Evolutionary conservation across 2,888 invertebrate genomes (phyloP), one percentile per base, ranked within the genome.

Genomic region (Melanostoma mellinum): DNA sequence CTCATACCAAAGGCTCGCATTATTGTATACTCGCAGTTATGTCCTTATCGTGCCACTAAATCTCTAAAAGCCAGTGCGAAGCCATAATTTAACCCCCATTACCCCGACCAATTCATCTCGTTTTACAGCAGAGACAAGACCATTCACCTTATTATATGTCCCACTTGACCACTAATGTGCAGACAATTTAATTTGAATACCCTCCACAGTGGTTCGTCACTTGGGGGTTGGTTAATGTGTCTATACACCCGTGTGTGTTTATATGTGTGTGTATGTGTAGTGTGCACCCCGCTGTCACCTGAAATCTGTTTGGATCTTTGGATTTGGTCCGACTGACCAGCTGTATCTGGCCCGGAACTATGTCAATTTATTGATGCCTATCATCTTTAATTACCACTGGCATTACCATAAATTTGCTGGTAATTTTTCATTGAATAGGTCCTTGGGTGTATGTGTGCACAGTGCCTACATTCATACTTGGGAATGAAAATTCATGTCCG

Each of bases 131-230:
- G 38, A 20, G n/a, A 10, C 40, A 35, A 20, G 44, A 63, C 60
- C 55, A 40, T 69, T 67, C 77, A 76, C 72, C 81, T 79, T 68
- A 80, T 81, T 77, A 81, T 77, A 55, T 77, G 77, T 81, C 77
- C 81, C 81, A 72, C 72, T 81, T 72, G 77, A 56, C 81, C 81
- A 81, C 67, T 81, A 81, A 81, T 81, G 77, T 76, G 77, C 81
- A 81, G 77, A 81, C 76, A 72, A 81, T 81, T 77, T 81, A 81
- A 81, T 81, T 81, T 72, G 77, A 81, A 61, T 72, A 55, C 42
- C 76, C 67, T n/a, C 65, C 42, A 58, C 30, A 58, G 65, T 35
- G 30, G 69, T 80, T 75, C 69, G 63, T 80, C 77, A 76, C 76
- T 72, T 46, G 10, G 8, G 30, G 35, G 8, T 5, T 5, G 0